Base-by-base conservation (phyloP, 2,797 vertebrate species). In the Coccyzus lansbergi region DNA sequence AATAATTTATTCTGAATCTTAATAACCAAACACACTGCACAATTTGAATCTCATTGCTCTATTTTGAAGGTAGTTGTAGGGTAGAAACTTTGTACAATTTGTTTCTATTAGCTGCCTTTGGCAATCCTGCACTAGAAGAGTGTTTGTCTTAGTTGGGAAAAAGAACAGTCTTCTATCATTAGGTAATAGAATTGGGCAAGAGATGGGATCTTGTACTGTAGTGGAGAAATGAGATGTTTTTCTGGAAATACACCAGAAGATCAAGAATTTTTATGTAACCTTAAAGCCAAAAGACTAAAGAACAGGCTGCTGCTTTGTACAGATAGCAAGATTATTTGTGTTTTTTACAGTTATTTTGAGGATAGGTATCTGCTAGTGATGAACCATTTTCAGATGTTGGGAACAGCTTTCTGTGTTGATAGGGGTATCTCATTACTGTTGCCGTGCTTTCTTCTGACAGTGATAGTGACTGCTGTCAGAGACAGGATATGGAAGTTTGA, bases 141-240 rank as follows among this genome's bases (percentile, higher is more conserved):
- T 7, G 1, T 25, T n/a, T 65, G 31, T 79, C 40, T 74, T 8
- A 3, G 14, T 58, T 71, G 77, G 31, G 55, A 70, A 59, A 71
- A 88, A 53, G 25, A 67, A n/a, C 0, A 0, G 21, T 53, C 26
- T 59, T 78, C 38, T 76, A 4, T 25, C 2, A 1, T 91, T 85
- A 31, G 46, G 62, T 62, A 94, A 83, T 25, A 58, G 58, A 92
- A 68, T 64, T 88, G 90, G 75, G 72, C 67, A 91, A 91, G 82
- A 92, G 76, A 51, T 58, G 51, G 42, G 34, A 64, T 78, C 64
- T 77, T 83, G 38, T 68, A 25, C 52, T 48, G 16, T 63, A 62
- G 20, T 51, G 76, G 33, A 86, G 65, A 95, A 90, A 83, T 24
- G 5, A 83, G 68, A 49, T 31, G 5, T 6, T 63, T 44, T 78